Percentiles rank a stretch among this genome's conserved stretches.
phyloP scores from a whole-genome alignment of 2,113 vertebrate genomes.

The Eleginops maclovinus region DNA sequence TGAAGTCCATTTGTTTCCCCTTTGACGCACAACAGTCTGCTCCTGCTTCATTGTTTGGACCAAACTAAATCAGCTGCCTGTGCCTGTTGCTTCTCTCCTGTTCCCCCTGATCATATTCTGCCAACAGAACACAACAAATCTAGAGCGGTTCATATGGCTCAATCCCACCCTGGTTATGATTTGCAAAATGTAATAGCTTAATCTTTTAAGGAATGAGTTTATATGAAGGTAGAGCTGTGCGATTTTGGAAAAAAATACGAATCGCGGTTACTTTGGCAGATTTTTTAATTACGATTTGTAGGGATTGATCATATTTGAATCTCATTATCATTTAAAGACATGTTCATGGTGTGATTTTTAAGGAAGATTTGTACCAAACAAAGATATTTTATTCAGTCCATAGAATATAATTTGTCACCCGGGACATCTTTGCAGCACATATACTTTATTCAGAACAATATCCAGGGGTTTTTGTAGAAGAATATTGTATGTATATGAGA shows the following conservation, averaged over 20 bases:
- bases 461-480: too few species aligned
- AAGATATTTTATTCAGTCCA: too few species aligned
- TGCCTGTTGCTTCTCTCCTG: slow-evolving; percentile 5
- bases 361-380: too few species aligned
- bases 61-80: slow-evolving; percentile 4
- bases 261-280: too few species aligned
- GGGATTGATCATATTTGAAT: too few species aligned
- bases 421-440: too few species aligned
- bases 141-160: not conserved
- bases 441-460: too few species aligned
- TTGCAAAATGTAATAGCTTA: not conserved
- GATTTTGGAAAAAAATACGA: not conserved
- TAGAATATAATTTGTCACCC: too few species aligned
- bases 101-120: not conserved
- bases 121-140: not conserved
- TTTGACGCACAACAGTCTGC: slow-evolving; percentile 6
- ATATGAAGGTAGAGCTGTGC: not conserved
- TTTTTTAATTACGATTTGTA: too few species aligned
- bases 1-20: slow-evolving; percentile 2
- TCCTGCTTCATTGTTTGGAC: not conserved
- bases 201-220: not conserved
- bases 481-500: too few species aligned
- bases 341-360: too few species aligned
- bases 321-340: too few species aligned
- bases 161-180: not conserved